Percentiles rank a stretch among this genome's conserved stretches.
These are phyloP conservation scores for Pammene aurita DNA, from an alignment of 2,888 invertebrate species.

Conservation along the genomic window DNA sequence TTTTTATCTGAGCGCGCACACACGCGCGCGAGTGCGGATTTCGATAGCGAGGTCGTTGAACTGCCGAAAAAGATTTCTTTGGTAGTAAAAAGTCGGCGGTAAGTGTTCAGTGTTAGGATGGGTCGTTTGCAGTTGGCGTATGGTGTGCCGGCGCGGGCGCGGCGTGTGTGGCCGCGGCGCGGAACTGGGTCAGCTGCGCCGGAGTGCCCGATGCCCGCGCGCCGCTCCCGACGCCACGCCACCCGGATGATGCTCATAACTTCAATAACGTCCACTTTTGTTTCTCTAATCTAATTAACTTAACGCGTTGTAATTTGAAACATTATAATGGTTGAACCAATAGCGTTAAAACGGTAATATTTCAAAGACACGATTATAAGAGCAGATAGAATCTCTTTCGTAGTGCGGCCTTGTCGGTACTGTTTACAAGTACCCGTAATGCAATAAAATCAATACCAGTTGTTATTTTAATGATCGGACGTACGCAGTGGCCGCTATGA, in stretches of 20 bases:
- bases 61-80: slow-evolving; percentile 76
- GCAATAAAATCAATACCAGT: slow-evolving; percentile 36
- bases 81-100: slow-evolving; percentile 61
- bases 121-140: slow-evolving; percentile 55
- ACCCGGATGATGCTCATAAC: slow-evolving; percentile 49
- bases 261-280: slow-evolving; percentile 31
- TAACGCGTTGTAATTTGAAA: slow-evolving; percentile 4
- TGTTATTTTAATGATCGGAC: slow-evolving; percentile 30
- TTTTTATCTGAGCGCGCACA: slow-evolving; percentile 74
- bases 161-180: slow-evolving; percentile 67
- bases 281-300: slow-evolving; percentile 17
- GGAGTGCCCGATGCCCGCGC: slow-evolving; percentile 61
- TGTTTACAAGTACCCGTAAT: slow-evolving; percentile 34
- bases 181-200: slow-evolving; percentile 73
- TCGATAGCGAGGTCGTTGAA: slow-evolving; percentile 81
- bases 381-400: slow-evolving; percentile 37
- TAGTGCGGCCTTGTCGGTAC: slow-evolving; percentile 35
- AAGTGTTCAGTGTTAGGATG: slow-evolving; percentile 69
- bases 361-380: slow-evolving; percentile 29
- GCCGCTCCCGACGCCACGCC: slow-evolving; percentile 54
- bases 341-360: slow-evolving; percentile 22
- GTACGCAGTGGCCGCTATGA: slow-evolving; percentile 17
- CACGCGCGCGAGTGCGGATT: slow-evolving; percentile 81
- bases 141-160: slow-evolving; percentile 52
- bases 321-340: slow-evolving; percentile 2